phyloP scores from a whole-genome alignment of 2,797 vertebrate genomes.

The Chrysolophus pictus region DNA sequence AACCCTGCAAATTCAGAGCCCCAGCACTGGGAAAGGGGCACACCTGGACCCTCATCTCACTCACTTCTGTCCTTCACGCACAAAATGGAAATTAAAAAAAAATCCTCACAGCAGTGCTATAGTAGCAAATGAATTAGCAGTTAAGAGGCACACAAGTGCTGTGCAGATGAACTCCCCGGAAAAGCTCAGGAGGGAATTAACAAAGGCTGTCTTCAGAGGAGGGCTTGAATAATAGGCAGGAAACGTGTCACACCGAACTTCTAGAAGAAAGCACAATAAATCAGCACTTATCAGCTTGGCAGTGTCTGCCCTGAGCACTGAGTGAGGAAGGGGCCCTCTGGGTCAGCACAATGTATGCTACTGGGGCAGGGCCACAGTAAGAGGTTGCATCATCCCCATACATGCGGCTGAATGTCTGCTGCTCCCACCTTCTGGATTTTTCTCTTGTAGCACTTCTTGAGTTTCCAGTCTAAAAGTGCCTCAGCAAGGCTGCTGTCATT shows the following conservation, averaged over 20 bases:
- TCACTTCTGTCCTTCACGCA: neutral
- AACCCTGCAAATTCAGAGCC: neutral
- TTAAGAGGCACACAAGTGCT: neutral
- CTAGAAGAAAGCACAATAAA: slow-evolving; percentile 11
- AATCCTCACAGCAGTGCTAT: neutral
- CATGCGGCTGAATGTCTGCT: neutral
- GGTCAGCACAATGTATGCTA: neutral
- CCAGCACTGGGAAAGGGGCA: neutral
- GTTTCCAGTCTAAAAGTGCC: neutral
- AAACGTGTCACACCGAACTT: neutral
- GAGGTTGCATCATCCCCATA: rapidly evolving
- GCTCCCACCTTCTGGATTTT: neutral
- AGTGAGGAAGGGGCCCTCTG: neutral
- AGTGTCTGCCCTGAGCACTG: neutral
- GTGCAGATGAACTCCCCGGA: neutral
- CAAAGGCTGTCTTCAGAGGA: neutral
- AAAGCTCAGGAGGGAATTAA: slow-evolving; percentile 26
- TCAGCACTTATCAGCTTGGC: neutral
- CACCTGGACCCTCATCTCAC: neutral
- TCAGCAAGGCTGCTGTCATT: neutral
- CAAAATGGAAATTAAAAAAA: neutral
- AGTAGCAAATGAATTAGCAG: neutral
- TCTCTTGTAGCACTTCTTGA: rapidly evolving
- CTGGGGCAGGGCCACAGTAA: rapidly evolving
- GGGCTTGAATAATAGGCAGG: neutral